These are phyloP conservation scores for Eupithecia dodoneata DNA, from an alignment of 2,888 invertebrate genomes.

Conservation along the genomic window DNA sequence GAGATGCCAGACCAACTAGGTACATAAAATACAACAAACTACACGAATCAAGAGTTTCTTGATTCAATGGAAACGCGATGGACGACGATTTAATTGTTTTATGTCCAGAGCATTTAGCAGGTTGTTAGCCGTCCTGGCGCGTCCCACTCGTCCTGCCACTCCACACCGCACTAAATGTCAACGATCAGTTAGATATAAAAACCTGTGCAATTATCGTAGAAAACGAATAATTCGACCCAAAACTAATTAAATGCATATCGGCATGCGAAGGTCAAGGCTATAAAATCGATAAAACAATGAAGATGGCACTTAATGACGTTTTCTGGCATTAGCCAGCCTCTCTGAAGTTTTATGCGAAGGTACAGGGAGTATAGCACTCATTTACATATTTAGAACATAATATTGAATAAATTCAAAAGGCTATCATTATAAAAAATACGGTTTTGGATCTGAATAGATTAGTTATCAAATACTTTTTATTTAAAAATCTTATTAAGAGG, in stretches of 20 bases:
- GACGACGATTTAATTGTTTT: neutral
- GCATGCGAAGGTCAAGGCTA: neutral
- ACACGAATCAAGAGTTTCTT: neutral
- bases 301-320: neutral
- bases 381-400: neutral
- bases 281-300: neutral
- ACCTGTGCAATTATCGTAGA: neutral
- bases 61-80: neutral
- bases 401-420: neutral
- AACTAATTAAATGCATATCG: neutral
- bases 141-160: neutral
- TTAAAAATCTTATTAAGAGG: neutral
- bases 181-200: neutral
- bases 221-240: neutral
- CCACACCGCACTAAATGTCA: neutral
- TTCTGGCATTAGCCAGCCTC: neutral
- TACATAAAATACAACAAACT: neutral
- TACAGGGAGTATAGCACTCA: neutral
- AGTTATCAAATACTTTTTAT: no score
- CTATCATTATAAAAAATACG: neutral
- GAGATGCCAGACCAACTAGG: neutral
- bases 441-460: neutral
- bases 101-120: neutral
- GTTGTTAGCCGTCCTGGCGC: neutral
- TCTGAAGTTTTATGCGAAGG: neutral